Base-by-base conservation (phyloP, 2,888 invertebrate species). In the Agrochola litura region DNA sequence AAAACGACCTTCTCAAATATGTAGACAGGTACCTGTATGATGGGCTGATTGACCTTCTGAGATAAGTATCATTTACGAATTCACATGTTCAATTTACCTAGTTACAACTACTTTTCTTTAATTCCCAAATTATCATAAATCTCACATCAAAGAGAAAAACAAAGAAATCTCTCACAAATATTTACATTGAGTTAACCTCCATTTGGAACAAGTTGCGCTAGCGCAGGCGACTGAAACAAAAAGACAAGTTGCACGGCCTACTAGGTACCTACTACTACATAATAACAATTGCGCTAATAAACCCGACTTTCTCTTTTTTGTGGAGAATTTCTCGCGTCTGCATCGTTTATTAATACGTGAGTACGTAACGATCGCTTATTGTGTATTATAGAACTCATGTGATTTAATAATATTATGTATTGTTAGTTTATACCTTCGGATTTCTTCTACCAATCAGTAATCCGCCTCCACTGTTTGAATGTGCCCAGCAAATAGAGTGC, bases 271-370 rank as follows among this genome's bases (percentile, higher is more conserved):
- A 67, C 66, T 43, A 81, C 76, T 64, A 81, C 82, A 81, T 81
- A 76, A 83, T 81, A 88, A 86, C 83, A 89, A 89, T 89, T 88
- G 89, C 87, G 88, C 82, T 91, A 90, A 88, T 89, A 89, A 92
- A 89, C 81, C 84, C 87, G 79, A 91, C 92, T 93, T 93, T 93
- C 92, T 89, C 90, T 90, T 91, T 91, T 83, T 90, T 89, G 87
- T 89, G 81, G 78, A 86, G 82, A 89, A 87, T 88, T 90, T 90
- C 89, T 85, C 87, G 88, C 81, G 82, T 83, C 81, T 80, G 64
- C 72, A 76, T 71, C 81, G 77, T 80, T 85, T 80, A 81, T 83
- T 77, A 81, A 83, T 84, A 87, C 58, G 58, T 77, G 46, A 75
- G 63, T 78, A 79, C 71, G 88, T 89, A 87, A 89, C 79, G 64